Percentiles rank a stretch among this genome's conserved stretches.
Evolutionary conservation across 2,797 vertebrate genomes (phyloP).

Genomic region (Apogon talboti): DNA sequence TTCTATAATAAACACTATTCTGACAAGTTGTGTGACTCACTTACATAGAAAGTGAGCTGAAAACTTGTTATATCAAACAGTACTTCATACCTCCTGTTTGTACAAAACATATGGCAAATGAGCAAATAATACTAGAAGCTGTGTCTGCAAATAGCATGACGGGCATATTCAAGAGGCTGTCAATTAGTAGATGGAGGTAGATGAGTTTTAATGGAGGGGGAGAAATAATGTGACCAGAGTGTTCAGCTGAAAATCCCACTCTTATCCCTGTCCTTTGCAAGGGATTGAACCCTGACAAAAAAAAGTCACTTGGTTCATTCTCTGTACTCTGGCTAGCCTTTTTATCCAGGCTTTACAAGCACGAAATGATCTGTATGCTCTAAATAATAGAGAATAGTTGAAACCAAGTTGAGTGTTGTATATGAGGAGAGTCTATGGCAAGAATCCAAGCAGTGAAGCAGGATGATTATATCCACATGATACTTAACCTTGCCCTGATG

Average conservation of each 20-base stretch:
- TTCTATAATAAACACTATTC: background rate
- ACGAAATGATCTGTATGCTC: background rate
- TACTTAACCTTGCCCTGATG: constrained; percentile 32
- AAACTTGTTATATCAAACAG: background rate
- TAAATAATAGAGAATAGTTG: background rate
- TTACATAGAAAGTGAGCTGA: background rate
- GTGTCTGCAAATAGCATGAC: background rate
- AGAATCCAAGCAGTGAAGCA: background rate
- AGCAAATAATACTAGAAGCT: background rate
- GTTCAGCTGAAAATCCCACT: constrained; percentile 26
- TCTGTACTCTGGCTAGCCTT: constrained; percentile 23
- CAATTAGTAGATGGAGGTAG: background rate
- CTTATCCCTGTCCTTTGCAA: constrained; percentile 22
- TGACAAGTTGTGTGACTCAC: background rate
- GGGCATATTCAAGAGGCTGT: constrained; percentile 2
- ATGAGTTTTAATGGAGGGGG: constrained; percentile 9
- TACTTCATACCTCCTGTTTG: background rate
- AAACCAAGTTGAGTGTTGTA: background rate
- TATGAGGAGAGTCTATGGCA: background rate
- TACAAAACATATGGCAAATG: background rate
- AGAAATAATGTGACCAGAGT: constrained; percentile 5
- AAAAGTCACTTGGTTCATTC: background rate
- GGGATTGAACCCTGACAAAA: constrained; percentile 29
- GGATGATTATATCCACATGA: constrained; percentile 2
- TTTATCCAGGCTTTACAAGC: constrained; percentile 29